Evolutionary conservation across 2,888 invertebrate genomes (phyloP), one percentile per base, ranked within the genome.

Genomic region (Ypsolopha sequella): DNA sequence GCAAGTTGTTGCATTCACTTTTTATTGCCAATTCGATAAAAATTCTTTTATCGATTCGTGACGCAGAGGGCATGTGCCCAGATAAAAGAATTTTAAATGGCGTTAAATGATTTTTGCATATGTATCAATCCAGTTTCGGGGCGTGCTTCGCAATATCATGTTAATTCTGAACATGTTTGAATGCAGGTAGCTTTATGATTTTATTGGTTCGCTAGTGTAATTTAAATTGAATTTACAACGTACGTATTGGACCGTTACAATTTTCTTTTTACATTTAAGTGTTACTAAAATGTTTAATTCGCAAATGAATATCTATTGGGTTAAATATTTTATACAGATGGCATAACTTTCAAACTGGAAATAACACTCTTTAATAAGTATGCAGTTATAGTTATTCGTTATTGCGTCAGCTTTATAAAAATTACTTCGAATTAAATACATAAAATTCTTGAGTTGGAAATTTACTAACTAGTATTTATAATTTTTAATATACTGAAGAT

Each of bases 51-150:
- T 69, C 63, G 66, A 82, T 84, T 78, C 67, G 80, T 64, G 58
- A 67, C 76, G 74, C 70, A 66, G 63, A 63, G 68, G 73, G 70
- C 81, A 76, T 78, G 79, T 73, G 80, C 76, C 74, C 58, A 56
- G 61, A 73, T 70, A 74, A 80, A 75, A 68, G 70, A 74, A 71
- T 74, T 80, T 78, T 78, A 79, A 82, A 80, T 70, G 70, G 69
- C 73, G 69, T 77, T 80, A 84, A 85, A 84, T 77, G 80, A 79
- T 80, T 85, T 86, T 85, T 82, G 76, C 85, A 86, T 85, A 84
- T 81, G 14, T 14, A 43, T 13, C 24, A 2, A 36, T 47, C 41
- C 35, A 33, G 10, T 36, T 41, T 35, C 38, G 48, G 54, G 54
- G 54, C 54, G 54, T 54, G 54, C 52, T 41, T 36, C 36, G 9